Base-by-base conservation (phyloP, 2,888 invertebrate species). In the Callyntrura guangdongensis region DNA sequence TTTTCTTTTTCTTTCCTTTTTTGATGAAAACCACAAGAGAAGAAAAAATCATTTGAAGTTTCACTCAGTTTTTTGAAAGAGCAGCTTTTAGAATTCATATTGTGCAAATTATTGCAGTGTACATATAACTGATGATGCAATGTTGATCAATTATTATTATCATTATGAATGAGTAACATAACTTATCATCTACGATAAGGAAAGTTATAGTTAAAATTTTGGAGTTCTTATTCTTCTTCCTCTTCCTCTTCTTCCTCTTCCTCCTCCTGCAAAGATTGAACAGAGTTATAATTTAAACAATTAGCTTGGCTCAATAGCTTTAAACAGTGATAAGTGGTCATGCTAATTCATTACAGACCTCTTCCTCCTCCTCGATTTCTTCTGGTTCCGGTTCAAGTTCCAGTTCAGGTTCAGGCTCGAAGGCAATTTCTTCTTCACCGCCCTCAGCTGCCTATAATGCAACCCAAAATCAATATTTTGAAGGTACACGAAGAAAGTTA, bases 181-280 rank as follows among this genome's bases (percentile, higher is more conserved):
- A 89, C 89, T 89, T 89, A 89, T 86, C 86, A 86, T 83, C 91
- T 91, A 86, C 91, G 56, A 86, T 83, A 91, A 87, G 82, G 91
- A 91, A 83, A 82, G 82, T 91, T 86, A 74, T 81, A 91, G 83
- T 87, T 91, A 84, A 82, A 77, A 86, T 86, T 91, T 89, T 91
- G 82, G 72, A 74, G 59, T 53, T 89, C 77, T 86, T 91, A 86
- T 86, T 91, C 91, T 74, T 91, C 91, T 61, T 92, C 92, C 61
- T 92, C 91, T 56, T 92, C 92, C 67, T 91, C 91, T 36, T 90
- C 85, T 67, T 86, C 81, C 9, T 81, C 91, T 27, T 92, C 92
- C 67, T 90, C 85, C 81, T 85, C 14, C 17, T n/a, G 11, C 25
- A 69, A 5, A 67, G 20, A 79, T 22, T 12, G n/a, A n/a, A 77